Conservation (phyloP, 2,888 invertebrate genomes). For the Stictocephala bisonia region DNA sequence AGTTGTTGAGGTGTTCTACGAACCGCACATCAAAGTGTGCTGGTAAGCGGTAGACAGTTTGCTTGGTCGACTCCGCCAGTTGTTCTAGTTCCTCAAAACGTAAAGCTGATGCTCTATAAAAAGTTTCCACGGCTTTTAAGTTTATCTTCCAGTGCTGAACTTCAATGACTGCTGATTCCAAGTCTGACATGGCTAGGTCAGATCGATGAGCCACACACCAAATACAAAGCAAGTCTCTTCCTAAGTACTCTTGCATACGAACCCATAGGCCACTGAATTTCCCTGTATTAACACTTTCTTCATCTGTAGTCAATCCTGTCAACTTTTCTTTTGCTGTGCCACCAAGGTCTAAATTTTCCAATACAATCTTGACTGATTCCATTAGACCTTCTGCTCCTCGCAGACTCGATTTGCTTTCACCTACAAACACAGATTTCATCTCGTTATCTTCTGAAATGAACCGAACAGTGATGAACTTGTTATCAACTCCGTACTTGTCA, state of each 20-base stretch:
- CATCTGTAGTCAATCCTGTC: conserved; percentile 46
- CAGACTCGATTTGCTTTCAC: conserved; percentile 35
- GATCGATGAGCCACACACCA: conserved; percentile 46
- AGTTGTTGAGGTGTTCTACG: conserved; percentile 42
- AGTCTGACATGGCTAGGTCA: conserved; percentile 42
- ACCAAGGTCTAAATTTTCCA: conserved; percentile 37
- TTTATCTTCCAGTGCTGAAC: conserved; percentile 44
- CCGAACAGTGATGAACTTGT: conserved; percentile 38
- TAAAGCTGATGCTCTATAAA: conserved; percentile 44
- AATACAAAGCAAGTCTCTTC: conserved; percentile 44
- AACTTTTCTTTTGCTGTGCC: conserved; percentile 42
- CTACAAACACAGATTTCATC: conserved; percentile 38
- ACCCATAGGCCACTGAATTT: conserved; percentile 44
- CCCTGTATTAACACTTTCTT: conserved; percentile 46
- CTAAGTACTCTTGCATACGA: conserved; percentile 39
- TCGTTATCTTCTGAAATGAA: conserved; percentile 38
- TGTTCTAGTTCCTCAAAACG: conserved; percentile 32
- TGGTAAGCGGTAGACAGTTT: conserved; percentile 34
- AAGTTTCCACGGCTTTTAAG: conserved; percentile 40
- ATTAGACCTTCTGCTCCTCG: too few species aligned
- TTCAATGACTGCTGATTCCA: conserved; percentile 38
- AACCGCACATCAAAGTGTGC: conserved; percentile 45
- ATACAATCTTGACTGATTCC: conserved; percentile 44
- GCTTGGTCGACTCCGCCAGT: conserved; percentile 13
- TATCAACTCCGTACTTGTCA: conserved; percentile 46